Percentiles rank a stretch among this genome's conserved stretches.
phyloP scores from a whole-genome alignment of 2,888 invertebrate genomes.

The Thumatha senex region DNA sequence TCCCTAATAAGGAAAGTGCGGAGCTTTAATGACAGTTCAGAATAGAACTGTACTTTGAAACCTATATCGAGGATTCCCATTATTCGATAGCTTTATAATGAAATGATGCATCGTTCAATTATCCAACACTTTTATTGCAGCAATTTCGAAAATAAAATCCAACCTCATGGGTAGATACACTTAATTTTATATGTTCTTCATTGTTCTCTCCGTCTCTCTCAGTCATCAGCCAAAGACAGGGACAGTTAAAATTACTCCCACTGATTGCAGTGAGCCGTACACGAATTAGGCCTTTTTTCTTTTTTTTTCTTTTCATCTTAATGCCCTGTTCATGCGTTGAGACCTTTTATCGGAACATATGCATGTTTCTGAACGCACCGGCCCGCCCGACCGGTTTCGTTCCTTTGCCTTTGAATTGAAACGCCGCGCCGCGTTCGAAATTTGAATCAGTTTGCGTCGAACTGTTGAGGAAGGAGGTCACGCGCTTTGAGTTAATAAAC shows the following conservation, averaged over 20 bases:
- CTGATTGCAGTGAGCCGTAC: slow-evolving; percentile 79
- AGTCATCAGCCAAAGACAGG: slow-evolving; percentile 42
- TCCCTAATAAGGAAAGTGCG: too few relatives aligned
- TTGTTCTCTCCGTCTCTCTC: slow-evolving; percentile 54
- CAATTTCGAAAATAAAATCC: slow-evolving; percentile 75
- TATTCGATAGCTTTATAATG: slow-evolving; percentile 44
- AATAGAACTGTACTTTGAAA: background rate
- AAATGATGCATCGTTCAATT: slow-evolving; percentile 71
- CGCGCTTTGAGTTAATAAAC: slow-evolving; percentile 23
- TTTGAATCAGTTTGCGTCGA: slow-evolving; percentile 69
- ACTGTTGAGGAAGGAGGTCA: slow-evolving; percentile 44
- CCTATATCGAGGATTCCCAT: background rate
- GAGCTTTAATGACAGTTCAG: too few relatives aligned
- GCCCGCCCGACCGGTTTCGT: slow-evolving; percentile 77
- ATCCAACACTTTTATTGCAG: slow-evolving; percentile 73
- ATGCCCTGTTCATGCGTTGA: slow-evolving; percentile 78
- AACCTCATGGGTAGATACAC: slow-evolving; percentile 70
- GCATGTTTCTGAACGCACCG: slow-evolving; percentile 72
- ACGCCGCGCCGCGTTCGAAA: slow-evolving; percentile 60
- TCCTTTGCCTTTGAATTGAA: slow-evolving; percentile 72
- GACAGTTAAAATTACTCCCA: slow-evolving; percentile 71
- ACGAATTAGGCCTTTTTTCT: slow-evolving; percentile 77
- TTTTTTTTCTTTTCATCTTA: slow-evolving; percentile 67
- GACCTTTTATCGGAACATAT: slow-evolving; percentile 79
- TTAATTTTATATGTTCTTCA: slow-evolving; percentile 73